Evolutionary conservation across 1,140 invertebrate genomes (phyloP), one percentile per base, ranked within the genome.

Genomic region (Philaenus spumarius): DNA sequence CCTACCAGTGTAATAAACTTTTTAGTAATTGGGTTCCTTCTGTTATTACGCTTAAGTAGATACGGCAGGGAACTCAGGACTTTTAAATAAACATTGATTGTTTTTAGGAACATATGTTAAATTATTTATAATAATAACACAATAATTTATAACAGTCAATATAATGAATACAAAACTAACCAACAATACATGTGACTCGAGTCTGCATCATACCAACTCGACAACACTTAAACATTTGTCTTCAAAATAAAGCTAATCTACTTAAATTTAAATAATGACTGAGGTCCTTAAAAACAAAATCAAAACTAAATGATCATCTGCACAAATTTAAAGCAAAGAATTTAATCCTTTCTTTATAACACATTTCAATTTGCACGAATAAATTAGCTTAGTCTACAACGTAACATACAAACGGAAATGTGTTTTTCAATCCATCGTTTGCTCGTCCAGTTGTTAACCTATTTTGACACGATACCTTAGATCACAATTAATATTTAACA

Each of bases 91-190:
- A 30, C 26, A 30, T 30, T 30, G n/a, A 30, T 51, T 17, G 37
- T 51, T 39, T 39, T n/a, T 53, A 53, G 50, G 50, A 53, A 53
- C 50, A 53, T 26, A 53, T 14, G 15, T 53, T 53, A 53, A 39
- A 53, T 53, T 37, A 53, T 53, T 53, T 53, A 53, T 53, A 53
- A 53, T 53, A 11, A 53, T 53, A 53, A 53, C 50, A 53, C 22
- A 53, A 53, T 53, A 53, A 53, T 53, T 53, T 37, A 53, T 20
- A 53, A 53, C 34, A 37, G 24, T 26, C 24, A 50, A 26, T 26
- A 53, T 53, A 53, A 53, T 26, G 30, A 35, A 53, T 53, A 53
- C 50, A 53, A 53, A 53, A 53, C 30, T 53, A 53, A 53, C 50
- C 50, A 53, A 53, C 50, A 53, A 53, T 53, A 53, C 23, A 50